These are phyloP conservation scores for Paralinhomoeus sp. DNA, from an alignment of 2,888 invertebrate genomes.

Conservation along the genomic window DNA sequence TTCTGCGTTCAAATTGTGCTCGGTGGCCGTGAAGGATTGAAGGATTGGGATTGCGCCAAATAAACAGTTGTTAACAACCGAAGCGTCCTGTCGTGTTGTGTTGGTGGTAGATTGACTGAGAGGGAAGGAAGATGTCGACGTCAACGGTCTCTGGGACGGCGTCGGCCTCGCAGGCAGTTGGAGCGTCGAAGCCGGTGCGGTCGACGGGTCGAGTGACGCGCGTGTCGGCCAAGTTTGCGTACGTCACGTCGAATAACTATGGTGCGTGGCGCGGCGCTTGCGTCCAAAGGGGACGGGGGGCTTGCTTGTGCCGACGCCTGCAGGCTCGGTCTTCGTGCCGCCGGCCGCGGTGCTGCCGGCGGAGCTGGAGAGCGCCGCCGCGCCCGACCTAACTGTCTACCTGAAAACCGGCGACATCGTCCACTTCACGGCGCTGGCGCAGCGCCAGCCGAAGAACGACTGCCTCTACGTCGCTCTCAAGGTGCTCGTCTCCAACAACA, in stretches of 20 bases:
- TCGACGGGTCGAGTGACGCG: slow-evolving; percentile 1
- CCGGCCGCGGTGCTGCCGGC: too few species aligned
- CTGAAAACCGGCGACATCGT: slow-evolving; percentile 1
- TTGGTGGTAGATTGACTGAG: too few species aligned
- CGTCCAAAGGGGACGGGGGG: neutral
- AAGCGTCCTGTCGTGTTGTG: too few species aligned
- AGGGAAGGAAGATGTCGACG: too few species aligned
- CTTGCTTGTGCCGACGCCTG: neutral
- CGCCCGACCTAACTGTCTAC: neutral
- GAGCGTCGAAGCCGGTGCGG: too few species aligned
- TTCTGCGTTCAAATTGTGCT: too few species aligned
- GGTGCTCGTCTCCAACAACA: neutral
- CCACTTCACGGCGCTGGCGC: neutral
- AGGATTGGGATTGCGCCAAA: too few species aligned
- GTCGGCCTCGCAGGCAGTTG: neutral
- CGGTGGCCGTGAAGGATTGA: too few species aligned
- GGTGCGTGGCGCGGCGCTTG: neutral
- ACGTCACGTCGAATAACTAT: neutral
- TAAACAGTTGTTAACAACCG: too few species aligned
- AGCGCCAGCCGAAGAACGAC: neutral
- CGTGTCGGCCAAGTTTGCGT: neutral
- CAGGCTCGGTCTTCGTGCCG: too few species aligned
- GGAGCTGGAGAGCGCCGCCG: neutral
- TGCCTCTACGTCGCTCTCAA: neutral
- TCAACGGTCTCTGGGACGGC: neutral